Evolutionary conservation across 2,113 vertebrate species (phyloP).

Genomic region (Craseonycteris thonglongyai): DNA sequence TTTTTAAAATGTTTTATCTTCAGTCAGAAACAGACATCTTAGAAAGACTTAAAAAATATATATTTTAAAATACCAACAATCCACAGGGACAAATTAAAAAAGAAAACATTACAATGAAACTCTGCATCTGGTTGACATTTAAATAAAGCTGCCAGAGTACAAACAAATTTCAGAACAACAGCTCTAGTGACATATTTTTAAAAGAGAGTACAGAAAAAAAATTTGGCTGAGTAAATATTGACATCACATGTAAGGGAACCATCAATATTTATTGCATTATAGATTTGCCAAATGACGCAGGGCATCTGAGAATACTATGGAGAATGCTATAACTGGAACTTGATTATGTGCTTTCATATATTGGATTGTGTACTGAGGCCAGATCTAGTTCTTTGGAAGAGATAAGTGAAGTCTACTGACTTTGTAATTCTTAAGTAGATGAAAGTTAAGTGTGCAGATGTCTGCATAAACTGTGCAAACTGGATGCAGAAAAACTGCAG

Average conservation of each 20-base stretch:
- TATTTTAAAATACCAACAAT: slow-evolving; percentile 41
- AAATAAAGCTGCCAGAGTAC: slow-evolving; percentile 70
- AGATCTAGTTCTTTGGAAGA: slow-evolving; percentile 65
- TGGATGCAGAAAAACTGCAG: not conserved
- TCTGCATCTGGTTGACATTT: slow-evolving; percentile 81
- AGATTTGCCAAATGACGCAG: slow-evolving; percentile 76
- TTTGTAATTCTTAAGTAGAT: slow-evolving; percentile 65
- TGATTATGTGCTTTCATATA: slow-evolving; percentile 67
- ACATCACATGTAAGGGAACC: slow-evolving; percentile 68
- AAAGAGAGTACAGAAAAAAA: slow-evolving; percentile 55
- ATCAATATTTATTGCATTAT: slow-evolving; percentile 77
- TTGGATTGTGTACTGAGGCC: slow-evolving; percentile 54
- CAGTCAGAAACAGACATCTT: not conserved
- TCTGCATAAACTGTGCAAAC: not conserved
- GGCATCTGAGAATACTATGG: slow-evolving; percentile 71
- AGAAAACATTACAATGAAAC: slow-evolving; percentile 8
- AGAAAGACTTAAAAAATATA: slow-evolving; percentile 24
- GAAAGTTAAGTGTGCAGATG: slow-evolving; percentile 49
- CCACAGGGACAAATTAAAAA: slow-evolving; percentile 10
- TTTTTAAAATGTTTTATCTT: slow-evolving; percentile 40
- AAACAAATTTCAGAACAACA: slow-evolving; percentile 76
- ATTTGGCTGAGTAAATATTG: slow-evolving; percentile 65
- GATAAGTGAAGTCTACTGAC: slow-evolving; percentile 67
- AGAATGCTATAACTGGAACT: slow-evolving; percentile 69
- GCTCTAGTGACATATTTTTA: slow-evolving; percentile 65